Conservation (phyloP, 1,140 invertebrate species). For the Liolophura sinensis region DNA sequence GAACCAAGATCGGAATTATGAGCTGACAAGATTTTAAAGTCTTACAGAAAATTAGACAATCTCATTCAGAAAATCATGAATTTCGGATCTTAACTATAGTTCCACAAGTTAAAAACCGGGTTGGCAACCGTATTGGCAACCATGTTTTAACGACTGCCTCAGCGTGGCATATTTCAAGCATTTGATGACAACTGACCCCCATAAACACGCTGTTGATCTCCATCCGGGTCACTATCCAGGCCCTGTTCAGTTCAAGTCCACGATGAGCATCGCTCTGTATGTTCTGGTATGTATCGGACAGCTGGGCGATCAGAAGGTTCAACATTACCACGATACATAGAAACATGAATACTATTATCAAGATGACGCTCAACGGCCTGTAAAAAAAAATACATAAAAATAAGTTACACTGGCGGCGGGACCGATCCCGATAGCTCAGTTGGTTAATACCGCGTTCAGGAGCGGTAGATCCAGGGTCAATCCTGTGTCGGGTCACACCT, state of each 20-base stretch:
- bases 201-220: conserved; percentile 41
- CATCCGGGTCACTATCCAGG: conserved; percentile 45
- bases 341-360: conserved; percentile 48
- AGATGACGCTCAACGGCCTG: conserved; percentile 38
- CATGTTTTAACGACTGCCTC: neutral
- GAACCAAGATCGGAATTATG: neutral
- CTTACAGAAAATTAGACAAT: neutral
- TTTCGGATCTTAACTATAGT: no score
- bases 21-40: neutral
- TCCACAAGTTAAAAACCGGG: neutral
- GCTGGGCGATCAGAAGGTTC: conserved; percentile 48
- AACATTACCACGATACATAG: conserved; percentile 41
- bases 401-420: neutral
- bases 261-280: conserved; percentile 45
- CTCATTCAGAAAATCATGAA: neutral
- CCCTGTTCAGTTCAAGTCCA: conserved; percentile 44
- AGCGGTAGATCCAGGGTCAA: no score
- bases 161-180: neutral
- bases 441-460: no score
- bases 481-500: no score
- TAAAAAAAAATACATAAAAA: conserved; percentile 8
- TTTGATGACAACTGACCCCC: conserved; percentile 19
- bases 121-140: neutral
- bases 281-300: conserved; percentile 48
- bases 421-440: no score